Percentiles rank a stretch among this genome's conserved stretches.
phyloP scores from a whole-genome alignment of 1,140 invertebrate species.

The Temnothorax nylanderi region DNA sequence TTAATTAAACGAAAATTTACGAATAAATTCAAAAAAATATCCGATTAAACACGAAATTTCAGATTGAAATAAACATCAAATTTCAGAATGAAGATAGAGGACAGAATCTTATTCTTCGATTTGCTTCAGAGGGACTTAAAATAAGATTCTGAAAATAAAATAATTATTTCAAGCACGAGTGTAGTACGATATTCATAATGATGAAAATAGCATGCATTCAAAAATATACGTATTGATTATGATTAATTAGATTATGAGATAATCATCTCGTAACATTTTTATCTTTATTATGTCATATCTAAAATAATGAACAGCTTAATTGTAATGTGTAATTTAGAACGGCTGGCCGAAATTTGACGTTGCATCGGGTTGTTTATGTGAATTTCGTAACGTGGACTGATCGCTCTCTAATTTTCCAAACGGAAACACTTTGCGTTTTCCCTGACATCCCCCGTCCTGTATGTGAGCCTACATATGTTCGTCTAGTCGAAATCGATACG shows the following conservation, averaged over 20 bases:
- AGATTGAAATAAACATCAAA: neutral
- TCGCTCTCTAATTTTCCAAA: slow-evolving; percentile 29
- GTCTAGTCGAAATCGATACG: slow-evolving; percentile 41
- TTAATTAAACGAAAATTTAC: neutral
- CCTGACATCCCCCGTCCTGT: neutral
- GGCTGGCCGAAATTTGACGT: neutral
- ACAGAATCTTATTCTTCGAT: neutral
- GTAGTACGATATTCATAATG: neutral
- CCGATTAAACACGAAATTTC: neutral
- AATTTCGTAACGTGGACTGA: neutral
- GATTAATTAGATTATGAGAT: neutral
- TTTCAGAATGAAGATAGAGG: neutral
- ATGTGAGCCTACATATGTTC: neutral
- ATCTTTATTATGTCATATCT: neutral
- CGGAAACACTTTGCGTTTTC: slow-evolving; percentile 42
- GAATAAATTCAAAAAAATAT: neutral
- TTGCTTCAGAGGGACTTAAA: neutral
- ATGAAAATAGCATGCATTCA: neutral
- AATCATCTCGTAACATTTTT: neutral
- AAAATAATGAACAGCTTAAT: slow-evolving; percentile 1
- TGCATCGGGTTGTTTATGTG: slow-evolving; percentile 5
- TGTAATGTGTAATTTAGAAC: neutral
- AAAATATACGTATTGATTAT: neutral
- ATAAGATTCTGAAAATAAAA: neutral
- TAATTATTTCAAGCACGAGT: neutral